Base-by-base conservation (phyloP, 2,797 vertebrate species). In the Arctocebus calabarensis region DNA sequence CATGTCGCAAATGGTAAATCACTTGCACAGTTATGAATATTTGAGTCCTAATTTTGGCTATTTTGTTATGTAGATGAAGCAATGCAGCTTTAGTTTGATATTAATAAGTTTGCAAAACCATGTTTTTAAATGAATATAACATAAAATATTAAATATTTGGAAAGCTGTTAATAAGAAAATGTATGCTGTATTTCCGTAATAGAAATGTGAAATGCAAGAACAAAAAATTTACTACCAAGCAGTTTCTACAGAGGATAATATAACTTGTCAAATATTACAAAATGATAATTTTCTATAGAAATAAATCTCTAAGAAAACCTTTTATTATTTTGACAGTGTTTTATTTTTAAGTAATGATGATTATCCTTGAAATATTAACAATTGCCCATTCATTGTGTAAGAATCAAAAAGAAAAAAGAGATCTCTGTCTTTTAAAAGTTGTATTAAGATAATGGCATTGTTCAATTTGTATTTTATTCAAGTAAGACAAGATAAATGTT, bases 291-390 rank as follows among this genome's bases (percentile, higher is more conserved):
- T 96, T 40, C 3, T 81, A 82, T 82, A 43, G 10, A 70, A 52
- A 81, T 32, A 68, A 1, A 71, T 64, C 40, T 59, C 62, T 23
- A 17, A 78, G 14, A 27, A 83, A 89, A n/a, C 7, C 45, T 45
- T 87, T 79, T 92, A 79, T 93, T 96, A 73, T 91, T 96, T 95
- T 97, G 57, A 92, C n/a, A 94, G n/a, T 71, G 82, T 40, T 70
- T 83, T 75, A 90, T 34, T 19, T 88, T 82, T 3, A 79, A 90
- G 8, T 32, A 86, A 14, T 94, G 25, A 79, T 66, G 64, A 81
- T 95, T 48, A 81, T 45, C 25, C 29, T 90, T 70, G 55, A 73
- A 92, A 29, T 83, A 79, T 96, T 89, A 93, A 74, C 27, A 85
- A 20, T 70, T 92, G 14, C 19, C 17, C 40, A 84, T 66, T 70